These are phyloP conservation scores for Chalcosyrphus nemorum DNA, from an alignment of 2,888 invertebrate genomes.

Conservation along the genomic window DNA sequence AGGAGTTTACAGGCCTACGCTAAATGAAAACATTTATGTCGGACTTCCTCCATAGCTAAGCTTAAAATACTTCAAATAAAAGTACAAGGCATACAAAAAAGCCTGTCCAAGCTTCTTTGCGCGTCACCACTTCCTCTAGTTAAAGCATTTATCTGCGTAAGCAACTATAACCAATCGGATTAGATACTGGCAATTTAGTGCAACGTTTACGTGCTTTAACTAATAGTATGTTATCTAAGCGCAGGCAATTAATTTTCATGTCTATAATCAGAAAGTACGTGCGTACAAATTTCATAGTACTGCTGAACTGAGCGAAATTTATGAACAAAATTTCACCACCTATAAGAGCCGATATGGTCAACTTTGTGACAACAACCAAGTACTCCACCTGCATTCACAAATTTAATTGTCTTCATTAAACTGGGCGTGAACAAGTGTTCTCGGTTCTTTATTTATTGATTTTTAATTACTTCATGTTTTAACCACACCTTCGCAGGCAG, in stretches of 20 bases:
- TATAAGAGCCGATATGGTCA: not conserved
- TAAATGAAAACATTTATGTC: no score
- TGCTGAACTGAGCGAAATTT: not conserved
- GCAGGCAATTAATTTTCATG: not conserved
- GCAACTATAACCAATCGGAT: no score
- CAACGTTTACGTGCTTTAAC: not conserved
- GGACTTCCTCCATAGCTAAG: no score
- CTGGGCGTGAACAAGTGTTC: constrained; percentile 48
- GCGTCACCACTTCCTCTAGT: no score
- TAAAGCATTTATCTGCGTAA: no score
- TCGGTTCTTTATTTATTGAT: constrained; percentile 55
- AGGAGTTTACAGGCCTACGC: no score
- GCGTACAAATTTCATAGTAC: not conserved
- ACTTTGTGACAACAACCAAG: constrained; percentile 3
- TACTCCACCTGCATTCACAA: not conserved
- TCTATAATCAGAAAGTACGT: not conserved
- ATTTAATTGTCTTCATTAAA: constrained; percentile 42
- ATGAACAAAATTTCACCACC: not conserved
- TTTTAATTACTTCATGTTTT: constrained; percentile 59
- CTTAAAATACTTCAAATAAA: no score
- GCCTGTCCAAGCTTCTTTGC: no score
- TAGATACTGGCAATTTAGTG: not conserved
- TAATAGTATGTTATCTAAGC: not conserved
- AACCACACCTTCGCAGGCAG: constrained; percentile 40
- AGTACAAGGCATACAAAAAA: no score